Base-by-base conservation (phyloP, 2,888 invertebrate species). In the Leucophenga montana region DNA sequence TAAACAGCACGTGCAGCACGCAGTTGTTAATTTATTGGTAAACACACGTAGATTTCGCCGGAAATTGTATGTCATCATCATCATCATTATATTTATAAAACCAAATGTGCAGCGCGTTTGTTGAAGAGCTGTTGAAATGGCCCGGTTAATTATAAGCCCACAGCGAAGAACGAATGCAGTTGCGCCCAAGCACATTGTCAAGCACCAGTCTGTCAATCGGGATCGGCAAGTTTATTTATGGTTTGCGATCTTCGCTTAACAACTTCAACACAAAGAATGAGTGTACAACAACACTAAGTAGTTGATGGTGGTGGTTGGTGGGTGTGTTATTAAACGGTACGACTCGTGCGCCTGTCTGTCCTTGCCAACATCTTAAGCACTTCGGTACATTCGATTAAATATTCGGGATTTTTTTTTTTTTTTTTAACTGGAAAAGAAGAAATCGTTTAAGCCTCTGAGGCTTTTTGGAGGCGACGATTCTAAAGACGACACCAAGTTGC, bases 381-480 rank as follows among this genome's bases (percentile, higher is more conserved):
- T 18, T 53, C 31, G 31, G 20, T 53, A 54, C 16, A 33, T 18
- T 57, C 33, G 71, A 69, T 53, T 71, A 53, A 70, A 64, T 68
- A 65, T 69, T 72, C 69, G 70, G 71, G 78, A 75, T 75, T 77
- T 77, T 74, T 39, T 39, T 39, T 39, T 9, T 33, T 61, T 56
- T 22, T 20, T 56, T 14, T 78, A 77, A 77, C 85, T 85, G 85
- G 76, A 85, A 84, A 85, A 84, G 82, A 85, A 85, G 82, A 85
- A 85, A 83, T 79, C 80, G 70, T 83, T 78, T 75, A 76, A 61
- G 79, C 81, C 81, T 79, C 81, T 80, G 76, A 81, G 81, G 77
- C 76, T 53, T 71, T 50, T 46, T 66, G 68, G 33, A 54, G 33
- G n/a, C 33, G 31, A 18, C 27, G 27, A 18, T 27, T 18, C n/a